A percentile compares a stretch with the other conserved stretches of the same genome.
Evolutionary conservation across 2,797 vertebrate species (phyloP).

Genomic region (Mus spretus): DNA sequence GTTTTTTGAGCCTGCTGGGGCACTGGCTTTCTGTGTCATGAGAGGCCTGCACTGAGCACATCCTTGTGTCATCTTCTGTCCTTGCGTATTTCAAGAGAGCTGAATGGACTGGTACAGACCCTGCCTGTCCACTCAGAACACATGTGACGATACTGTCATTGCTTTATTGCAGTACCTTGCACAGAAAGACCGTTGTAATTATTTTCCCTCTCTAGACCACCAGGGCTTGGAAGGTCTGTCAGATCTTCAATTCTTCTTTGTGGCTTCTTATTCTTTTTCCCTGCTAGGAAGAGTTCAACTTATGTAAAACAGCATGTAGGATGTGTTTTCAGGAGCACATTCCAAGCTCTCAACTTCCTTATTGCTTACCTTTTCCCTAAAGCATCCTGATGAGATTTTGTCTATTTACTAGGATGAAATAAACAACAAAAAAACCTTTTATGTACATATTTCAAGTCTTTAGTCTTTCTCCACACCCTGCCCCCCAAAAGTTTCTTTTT

Average conservation of each 20-base stretch:
- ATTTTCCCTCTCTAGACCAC: not conserved
- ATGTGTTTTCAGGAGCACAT: constrained; percentile 36
- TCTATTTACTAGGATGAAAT: constrained; percentile 22
- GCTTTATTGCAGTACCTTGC: not conserved
- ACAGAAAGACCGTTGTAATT: constrained; percentile 26
- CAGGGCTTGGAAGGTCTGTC: not conserved
- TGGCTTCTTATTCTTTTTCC: not conserved
- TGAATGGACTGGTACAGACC: not conserved
- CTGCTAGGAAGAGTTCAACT: not conserved
- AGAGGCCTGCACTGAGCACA: not conserved
- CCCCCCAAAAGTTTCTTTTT: not conserved
- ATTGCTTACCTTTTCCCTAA: constrained; percentile 33
- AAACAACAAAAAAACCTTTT: not conserved
- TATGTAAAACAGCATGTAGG: not conserved
- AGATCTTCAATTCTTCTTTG: constrained; percentile 9
- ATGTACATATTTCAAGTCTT: not conserved
- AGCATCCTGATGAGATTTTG: constrained; percentile 16
- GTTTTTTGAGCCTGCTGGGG: not conserved
- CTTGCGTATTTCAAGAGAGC: not conserved
- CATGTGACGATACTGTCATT: not conserved
- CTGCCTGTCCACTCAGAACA: not conserved
- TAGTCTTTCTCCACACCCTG: not conserved
- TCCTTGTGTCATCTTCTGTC: not conserved
- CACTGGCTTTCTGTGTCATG: not conserved
- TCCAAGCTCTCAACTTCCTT: constrained; percentile 50